Evolutionary conservation across 1,140 invertebrate species (phyloP), one percentile per base, ranked within the genome.

Genomic region (Bombus ignitus): DNA sequence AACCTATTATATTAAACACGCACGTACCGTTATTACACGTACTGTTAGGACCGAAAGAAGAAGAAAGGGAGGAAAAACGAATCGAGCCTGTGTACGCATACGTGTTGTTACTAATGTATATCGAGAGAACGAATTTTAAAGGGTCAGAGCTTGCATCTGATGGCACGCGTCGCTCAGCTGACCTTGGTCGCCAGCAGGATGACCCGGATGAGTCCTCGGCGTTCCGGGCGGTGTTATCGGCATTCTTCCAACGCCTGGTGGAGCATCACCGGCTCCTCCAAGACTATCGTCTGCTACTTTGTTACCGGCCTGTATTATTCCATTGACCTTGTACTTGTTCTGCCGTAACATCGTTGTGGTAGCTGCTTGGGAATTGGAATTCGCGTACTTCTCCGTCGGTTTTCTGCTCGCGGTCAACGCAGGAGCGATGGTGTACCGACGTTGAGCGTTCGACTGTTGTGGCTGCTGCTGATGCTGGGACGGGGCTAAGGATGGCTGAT

Each of bases 131-230:
- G 44, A 37, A 44, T 87, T 70, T 94, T 87, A 95, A 66, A 95
- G 89, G 80, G 86, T 94, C 39, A 95, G 93, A 47, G 94, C 91
- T 88, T 95, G 94, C 88, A 95, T 92, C 71, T 95, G 94, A 93
- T 95, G 95, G 91, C 94, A 95, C 88, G 93, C 83, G 32, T 95
- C 95, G 83, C 87, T 92, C 32, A 95, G 88, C 75, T 93, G 93
- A 88, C 89, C 92, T 65, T 92, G 92, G 83, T 95, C 93, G 37
- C 88, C 87, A 32, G 76, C 87, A 32, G 89, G 68, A 71, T 91
- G 87, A 28, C 71, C 68, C 4, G 83, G 62, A 75, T 90, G 90
- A 37, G 83, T 83, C 28, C 93, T 88, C 0, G 94, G 94, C 0
- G 94, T 94, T 4, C 90, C 90, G 0, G 94, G 94, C 22, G 94